phyloP scores from a whole-genome alignment of 2,888 invertebrate species.

The Acleris literana region DNA sequence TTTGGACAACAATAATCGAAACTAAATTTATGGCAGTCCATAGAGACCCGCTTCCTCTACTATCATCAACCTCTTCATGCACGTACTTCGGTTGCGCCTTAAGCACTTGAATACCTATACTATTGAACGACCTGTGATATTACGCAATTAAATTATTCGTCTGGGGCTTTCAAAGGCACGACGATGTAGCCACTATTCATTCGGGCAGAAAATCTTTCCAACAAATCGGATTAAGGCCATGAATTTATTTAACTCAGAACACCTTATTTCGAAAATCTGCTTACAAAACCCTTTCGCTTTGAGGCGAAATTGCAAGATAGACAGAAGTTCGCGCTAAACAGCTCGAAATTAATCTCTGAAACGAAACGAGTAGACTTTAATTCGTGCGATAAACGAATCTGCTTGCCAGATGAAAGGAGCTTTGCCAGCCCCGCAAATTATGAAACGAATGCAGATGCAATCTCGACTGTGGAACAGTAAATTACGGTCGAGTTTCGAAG shows the following conservation, averaged over 20 bases:
- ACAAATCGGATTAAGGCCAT: constrained; percentile 28
- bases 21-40: no score
- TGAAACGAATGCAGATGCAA: constrained; percentile 29
- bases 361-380: constrained; percentile 57
- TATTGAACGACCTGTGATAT: no score
- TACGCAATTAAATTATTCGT: no score
- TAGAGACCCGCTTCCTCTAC: no score
- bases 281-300: constrained; percentile 42
- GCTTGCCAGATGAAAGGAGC: constrained; percentile 41
- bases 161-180: constrained; percentile 16
- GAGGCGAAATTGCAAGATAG: constrained; percentile 50
- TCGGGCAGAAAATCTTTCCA: constrained; percentile 30
- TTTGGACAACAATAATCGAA: no score
- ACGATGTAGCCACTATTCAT: constrained; percentile 27
- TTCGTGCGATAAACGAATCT: constrained; percentile 60
- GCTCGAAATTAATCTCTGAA: constrained; percentile 60
- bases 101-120: no score
- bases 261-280: constrained; percentile 40
- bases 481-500: constrained; percentile 23
- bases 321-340: constrained; percentile 56
- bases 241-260: constrained; percentile 34
- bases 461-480: constrained; percentile 11
- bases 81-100: no score
- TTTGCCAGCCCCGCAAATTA: constrained; percentile 35
- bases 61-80: no score